Evolutionary conservation across 2,888 invertebrate species (phyloP), one percentile per base, ranked within the genome.

Genomic region (Flexamia atlantica): DNA sequence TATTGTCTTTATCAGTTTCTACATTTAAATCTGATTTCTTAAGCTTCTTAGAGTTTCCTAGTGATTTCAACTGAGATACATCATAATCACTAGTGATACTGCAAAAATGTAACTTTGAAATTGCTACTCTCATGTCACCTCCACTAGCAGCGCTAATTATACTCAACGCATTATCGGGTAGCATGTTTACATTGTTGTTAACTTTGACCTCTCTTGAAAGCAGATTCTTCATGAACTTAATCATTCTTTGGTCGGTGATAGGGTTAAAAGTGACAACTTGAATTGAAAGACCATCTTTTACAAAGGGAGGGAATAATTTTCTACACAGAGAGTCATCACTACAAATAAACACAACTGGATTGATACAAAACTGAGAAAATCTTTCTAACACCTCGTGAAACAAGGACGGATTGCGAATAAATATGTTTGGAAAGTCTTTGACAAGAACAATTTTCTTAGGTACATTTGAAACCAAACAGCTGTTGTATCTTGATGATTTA

Each of bases 371-470:
- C 9, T 57, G 25, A 17, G 40, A n/a, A 25, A 74, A 83, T 23
- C 50, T 57, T 23, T 57, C 57, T 57, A 83, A 74, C 17, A 74
- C 60, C 9, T 83, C 82, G n/a, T 83, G 72, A n/a, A 83, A 83
- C 10, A 23, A 53, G n/a, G 72, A 74, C 5, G 82, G 82, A 20
- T 74, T 83, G 20, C 74, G 36, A 36, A 83, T 53, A 36, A 83
- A 74, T 40, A 74, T 53, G 28, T 83, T 83, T 32, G 82, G 82
- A n/a, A 57, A 83, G 60, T 83, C 82, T 57, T 83, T 83, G 9
- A 83, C 74, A 0, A 83, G 53, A 57, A 83, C 25, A 36, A 83
- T 20, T 50, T 83, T 83, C 23, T 70, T 74, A 5, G 36, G 10
- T 10, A 40, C 0, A 57, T 57, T 50, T 1, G 50, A 25, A 40